A percentile compares a stretch with the other conserved stretches of the same genome.
Conservation (phyloP, 92 coral and sea anemone species). For the Phymanthus crucifer region DNA sequence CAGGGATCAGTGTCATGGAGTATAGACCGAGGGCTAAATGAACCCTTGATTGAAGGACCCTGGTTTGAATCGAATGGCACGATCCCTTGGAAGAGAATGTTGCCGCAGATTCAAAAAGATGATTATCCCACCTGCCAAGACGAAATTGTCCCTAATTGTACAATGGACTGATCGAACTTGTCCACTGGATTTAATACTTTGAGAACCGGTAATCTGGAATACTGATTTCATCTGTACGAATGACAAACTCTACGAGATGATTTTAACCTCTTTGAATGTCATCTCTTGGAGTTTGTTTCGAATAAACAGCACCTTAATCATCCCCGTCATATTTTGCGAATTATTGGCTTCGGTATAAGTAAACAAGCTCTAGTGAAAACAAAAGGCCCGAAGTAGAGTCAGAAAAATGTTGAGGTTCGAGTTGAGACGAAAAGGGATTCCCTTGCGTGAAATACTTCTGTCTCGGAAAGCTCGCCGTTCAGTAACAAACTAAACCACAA, state of each 20-base stretch:
- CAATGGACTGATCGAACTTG: conserved; percentile 4
- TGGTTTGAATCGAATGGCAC: conserved; percentile 9
- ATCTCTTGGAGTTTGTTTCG: conserved; percentile 30
- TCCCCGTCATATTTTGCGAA: conserved; percentile 30
- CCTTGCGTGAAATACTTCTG: conserved; percentile 3
- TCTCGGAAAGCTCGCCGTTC: conserved; percentile 4
- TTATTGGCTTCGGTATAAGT: conserved; percentile 27
- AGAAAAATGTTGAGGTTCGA: not conserved
- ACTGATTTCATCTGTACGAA: conserved; percentile 35
- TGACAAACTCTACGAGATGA: conserved; percentile 28
- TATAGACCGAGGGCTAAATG: not conserved
- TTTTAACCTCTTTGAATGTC: conserved; percentile 30
- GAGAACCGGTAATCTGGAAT: conserved; percentile 32
- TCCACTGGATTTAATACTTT: conserved; percentile 16
- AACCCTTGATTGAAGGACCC: not conserved
- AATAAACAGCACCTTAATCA: conserved; percentile 40
- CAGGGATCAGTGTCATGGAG: not conserved
- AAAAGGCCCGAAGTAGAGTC: conserved; percentile 6
- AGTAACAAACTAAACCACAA: conserved; percentile 15
- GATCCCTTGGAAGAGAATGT: not conserved
- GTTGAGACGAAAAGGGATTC: conserved; percentile 21
- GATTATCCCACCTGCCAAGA: conserved; percentile 25
- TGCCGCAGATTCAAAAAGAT: conserved; percentile 8
- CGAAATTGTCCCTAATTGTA: conserved; percentile 11
- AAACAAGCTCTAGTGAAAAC: conserved; percentile 22